A percentile compares a stretch with the other conserved stretches of the same genome.
Evolutionary conservation across 2,113 vertebrate genomes (phyloP).

Genomic region (Myotis davidii): DNA sequence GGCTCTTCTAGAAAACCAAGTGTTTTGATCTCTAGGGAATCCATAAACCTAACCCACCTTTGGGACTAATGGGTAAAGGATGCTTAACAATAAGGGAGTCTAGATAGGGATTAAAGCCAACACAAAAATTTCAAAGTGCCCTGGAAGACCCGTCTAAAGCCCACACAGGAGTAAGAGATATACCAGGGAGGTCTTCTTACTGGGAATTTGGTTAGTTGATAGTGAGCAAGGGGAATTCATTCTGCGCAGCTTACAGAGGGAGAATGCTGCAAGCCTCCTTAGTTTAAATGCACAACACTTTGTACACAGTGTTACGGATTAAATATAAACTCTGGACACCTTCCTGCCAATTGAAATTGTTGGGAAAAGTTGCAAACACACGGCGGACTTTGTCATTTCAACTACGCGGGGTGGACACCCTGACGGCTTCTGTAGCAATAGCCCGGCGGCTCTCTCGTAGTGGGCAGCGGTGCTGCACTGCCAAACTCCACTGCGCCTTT

Average conservation of each 20-base stretch:
- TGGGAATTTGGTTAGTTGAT: background rate
- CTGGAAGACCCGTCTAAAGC: background rate
- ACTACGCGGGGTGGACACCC: background rate
- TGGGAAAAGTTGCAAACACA: background rate
- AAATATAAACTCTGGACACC: background rate
- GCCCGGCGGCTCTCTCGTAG: background rate
- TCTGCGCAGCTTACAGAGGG: background rate
- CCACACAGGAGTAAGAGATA: background rate
- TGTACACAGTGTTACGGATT: background rate
- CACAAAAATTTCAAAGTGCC: constrained; percentile 14
- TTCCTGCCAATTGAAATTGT: constrained; percentile 3
- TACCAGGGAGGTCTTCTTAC: background rate
- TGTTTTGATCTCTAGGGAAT: constrained; percentile 20
- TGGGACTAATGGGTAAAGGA: background rate
- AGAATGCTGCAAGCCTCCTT: background rate
- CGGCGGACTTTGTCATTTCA: background rate
- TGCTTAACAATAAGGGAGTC: background rate
- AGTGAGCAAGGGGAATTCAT: constrained; percentile 10
- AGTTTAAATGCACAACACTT: background rate
- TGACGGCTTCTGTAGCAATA: background rate
- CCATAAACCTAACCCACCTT: background rate
- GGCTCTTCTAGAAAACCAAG: constrained; percentile 8
- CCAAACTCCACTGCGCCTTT: background rate
- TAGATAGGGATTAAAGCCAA: background rate
- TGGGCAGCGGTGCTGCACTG: background rate